These are phyloP conservation scores for Percopsis omiscomaycus DNA, from an alignment of 2,797 vertebrate species.

Conservation along the genomic window DNA sequence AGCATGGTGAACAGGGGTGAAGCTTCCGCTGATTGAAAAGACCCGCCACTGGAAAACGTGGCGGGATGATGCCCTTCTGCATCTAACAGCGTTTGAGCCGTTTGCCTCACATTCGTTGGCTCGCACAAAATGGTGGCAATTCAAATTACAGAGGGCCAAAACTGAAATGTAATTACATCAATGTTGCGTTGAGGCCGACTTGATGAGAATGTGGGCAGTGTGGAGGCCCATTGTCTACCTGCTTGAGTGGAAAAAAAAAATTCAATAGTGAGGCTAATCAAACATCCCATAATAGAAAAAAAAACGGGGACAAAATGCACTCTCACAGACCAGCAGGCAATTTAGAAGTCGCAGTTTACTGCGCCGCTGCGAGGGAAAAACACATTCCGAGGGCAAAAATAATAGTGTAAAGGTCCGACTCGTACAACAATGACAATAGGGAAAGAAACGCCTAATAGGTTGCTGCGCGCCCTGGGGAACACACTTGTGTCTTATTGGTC, in stretches of 20 bases:
- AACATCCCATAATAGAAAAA: constrained; percentile 48
- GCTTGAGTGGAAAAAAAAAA: constrained; percentile 45
- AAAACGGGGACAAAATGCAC: constrained; percentile 58
- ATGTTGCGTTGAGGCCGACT: no score
- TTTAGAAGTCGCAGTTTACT: constrained; percentile 65
- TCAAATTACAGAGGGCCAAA: no score
- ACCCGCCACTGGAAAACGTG: constrained; percentile 55
- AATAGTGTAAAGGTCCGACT: constrained; percentile 49
- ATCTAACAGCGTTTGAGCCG: constrained; percentile 50
- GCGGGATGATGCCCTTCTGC: constrained; percentile 28
- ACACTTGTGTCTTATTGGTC: constrained; percentile 68
- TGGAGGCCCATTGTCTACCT: constrained; percentile 54
- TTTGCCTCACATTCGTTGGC: constrained; percentile 8
- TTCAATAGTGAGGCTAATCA: constrained; percentile 46
- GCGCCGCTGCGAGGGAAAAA: constrained; percentile 32
- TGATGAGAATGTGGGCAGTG: constrained; percentile 15
- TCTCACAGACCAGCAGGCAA: constrained; percentile 60
- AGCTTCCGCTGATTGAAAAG: constrained; percentile 42
- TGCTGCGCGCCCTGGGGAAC: constrained; percentile 65
- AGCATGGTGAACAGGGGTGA: no score
- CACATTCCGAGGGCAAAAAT: constrained; percentile 24
- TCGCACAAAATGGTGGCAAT: no score
- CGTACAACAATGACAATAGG: constrained; percentile 67
- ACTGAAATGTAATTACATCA: no score
- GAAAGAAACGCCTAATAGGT: constrained; percentile 74